Evolutionary conservation across 2,113 vertebrate genomes (phyloP), one percentile per base, ranked within the genome.

Genomic region (Leiothrix lutea): DNA sequence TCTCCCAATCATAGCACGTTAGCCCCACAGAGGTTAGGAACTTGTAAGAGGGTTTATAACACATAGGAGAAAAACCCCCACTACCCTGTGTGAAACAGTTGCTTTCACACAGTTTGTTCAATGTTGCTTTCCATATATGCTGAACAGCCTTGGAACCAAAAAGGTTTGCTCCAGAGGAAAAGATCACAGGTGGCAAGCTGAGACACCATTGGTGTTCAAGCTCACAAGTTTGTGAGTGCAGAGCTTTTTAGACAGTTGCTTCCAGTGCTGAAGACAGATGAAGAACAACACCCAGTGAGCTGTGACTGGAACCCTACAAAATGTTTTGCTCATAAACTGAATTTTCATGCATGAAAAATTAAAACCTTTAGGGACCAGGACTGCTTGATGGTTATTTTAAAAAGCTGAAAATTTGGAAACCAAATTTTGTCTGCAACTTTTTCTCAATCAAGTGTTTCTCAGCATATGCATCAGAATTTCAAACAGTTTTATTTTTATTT

Each of bases 251-350:
- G 81, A 84, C 83, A 93, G 60, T 58, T 61, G 38, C 18, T 22
- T 95, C 88, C 90, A 94, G 81, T 95, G 86, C 74, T 92, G 95
- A 88, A 97, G 80, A 95, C 62, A 97, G 94, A 95, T 95, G 92
- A 54, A 77, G 84, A 98, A 90, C 88, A 95, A 93, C 53, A 94
- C 38, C 77, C 92, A 95, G 74, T 74, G 92, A 97, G 78, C 87
- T 97, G 67, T 94, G 91, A 96, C 97, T 97, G 69, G 81, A 97
- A 96, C 25, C 13, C 35, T 91, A 84, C 79, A 92, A 97, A 97
- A 95, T 83, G 7, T 95, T 97, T 96, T 97, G 51, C 85, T 87
- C 86, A 90, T 95, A 96, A 97, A 96, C 91, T 94, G 82, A 96
- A 87, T 95, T 71, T 94, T 93, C 51, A 89, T 75, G 81, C 85